Conservation (phyloP, 2,888 invertebrate genomes). For the Epirrhoe alternata region DNA sequence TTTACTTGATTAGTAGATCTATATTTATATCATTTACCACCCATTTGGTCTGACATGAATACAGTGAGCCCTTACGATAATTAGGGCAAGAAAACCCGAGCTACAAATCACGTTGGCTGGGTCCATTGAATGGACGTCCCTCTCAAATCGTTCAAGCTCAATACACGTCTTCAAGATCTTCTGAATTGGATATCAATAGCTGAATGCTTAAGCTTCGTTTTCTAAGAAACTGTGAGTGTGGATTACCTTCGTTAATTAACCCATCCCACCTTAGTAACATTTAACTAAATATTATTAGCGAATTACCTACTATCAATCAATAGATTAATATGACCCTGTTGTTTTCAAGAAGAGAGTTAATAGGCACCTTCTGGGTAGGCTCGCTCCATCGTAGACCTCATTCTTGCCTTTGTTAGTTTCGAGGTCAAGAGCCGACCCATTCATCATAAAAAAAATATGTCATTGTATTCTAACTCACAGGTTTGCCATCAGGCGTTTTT, state of each 20-base stretch:
- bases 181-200: constrained; percentile 35
- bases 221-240: not conserved
- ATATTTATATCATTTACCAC: constrained; percentile 21
- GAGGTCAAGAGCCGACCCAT: no score
- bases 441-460: no score
- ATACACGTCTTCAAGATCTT: constrained; percentile 33
- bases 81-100: constrained; percentile 25
- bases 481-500: no score
- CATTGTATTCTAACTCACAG: no score
- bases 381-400: no score
- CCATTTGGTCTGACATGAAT: constrained; percentile 27
- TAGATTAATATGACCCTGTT: no score
- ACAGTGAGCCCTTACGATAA: constrained; percentile 25
- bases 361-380: no score
- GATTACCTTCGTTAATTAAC: not conserved
- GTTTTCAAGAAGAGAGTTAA: no score
- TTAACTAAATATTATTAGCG: no score
- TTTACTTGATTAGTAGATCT: constrained; percentile 2
- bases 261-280: no score
- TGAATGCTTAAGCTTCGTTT: constrained; percentile 9
- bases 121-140: constrained; percentile 24
- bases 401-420: no score
- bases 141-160: constrained; percentile 32
- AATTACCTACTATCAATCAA: no score
- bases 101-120: constrained; percentile 31